Conservation (phyloP, 2,113 vertebrate species). For the Lipophrys pholis region DNA sequence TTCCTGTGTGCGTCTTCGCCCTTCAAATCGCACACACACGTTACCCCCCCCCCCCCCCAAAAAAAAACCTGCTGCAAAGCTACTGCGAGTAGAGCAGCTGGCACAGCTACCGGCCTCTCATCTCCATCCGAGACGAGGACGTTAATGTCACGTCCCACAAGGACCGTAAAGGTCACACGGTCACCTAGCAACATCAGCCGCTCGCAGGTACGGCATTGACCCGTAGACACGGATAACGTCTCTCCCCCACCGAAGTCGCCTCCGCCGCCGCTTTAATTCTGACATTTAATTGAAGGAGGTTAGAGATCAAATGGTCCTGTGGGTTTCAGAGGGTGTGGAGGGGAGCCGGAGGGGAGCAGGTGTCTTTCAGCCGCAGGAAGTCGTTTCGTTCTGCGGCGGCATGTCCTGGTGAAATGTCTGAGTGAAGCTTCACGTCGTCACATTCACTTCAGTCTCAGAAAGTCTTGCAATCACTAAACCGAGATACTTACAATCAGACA, state of each 20-base stretch:
- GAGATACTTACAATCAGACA: no score
- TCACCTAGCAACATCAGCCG: constrained; percentile 18
- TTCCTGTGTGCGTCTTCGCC: no score
- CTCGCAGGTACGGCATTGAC: constrained; percentile 20
- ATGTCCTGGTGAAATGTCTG: no score
- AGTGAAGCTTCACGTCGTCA: background rate
- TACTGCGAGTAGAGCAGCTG: constrained; percentile 18
- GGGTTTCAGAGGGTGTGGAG: background rate
- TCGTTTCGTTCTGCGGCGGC: background rate
- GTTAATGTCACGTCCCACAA: constrained; percentile 45
- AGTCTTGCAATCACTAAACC: no score
- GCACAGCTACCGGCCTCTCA: constrained; percentile 1
- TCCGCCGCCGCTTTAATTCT: constrained; percentile 14
- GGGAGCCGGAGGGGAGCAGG: constrained; percentile 7
- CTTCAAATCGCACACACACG: background rate
- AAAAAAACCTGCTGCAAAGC: background rate
- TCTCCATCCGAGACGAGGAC: constrained; percentile 9
- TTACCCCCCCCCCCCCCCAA: background rate
- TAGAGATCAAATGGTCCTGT: constrained; percentile 32
- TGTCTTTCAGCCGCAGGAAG: constrained; percentile 13
- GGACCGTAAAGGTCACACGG: constrained; percentile 26
- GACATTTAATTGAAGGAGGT: constrained; percentile 34
- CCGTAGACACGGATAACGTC: constrained; percentile 20
- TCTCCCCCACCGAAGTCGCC: constrained; percentile 15
- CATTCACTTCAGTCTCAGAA: no score